These are phyloP conservation scores for Trogon melanurus DNA, from an alignment of 2,113 vertebrate genomes.

Conservation along the genomic window DNA sequence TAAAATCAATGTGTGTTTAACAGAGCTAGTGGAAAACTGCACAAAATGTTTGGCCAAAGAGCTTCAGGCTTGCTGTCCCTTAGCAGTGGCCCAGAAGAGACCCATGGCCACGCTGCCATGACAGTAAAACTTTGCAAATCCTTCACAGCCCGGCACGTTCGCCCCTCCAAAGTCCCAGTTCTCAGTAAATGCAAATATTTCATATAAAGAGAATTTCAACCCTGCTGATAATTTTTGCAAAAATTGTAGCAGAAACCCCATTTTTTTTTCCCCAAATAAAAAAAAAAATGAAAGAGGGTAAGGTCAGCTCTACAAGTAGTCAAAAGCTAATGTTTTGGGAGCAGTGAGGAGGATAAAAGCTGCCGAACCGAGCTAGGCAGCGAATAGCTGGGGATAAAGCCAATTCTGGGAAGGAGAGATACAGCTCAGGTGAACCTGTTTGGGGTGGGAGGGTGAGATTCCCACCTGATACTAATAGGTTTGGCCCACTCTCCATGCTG, in stretches of 20 bases:
- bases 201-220: not conserved
- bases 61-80: not conserved
- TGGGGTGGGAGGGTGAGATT: not conserved
- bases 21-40: not conserved
- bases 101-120: fast-evolving
- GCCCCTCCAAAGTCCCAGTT: not conserved
- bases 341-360: not conserved
- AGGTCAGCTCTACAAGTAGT: not conserved
- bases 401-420: not conserved
- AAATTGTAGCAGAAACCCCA: fast-evolving
- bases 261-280: not conserved
- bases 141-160: not conserved
- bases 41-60: not conserved
- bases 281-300: not conserved
- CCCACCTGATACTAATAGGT: not conserved
- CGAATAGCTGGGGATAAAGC: not conserved
- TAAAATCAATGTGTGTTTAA: not conserved
- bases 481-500: fast-evolving
- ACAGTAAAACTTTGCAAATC: not conserved
- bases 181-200: not conserved
- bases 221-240: not conserved
- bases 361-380: fast-evolving
- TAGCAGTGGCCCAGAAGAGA: not conserved
- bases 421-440: fast-evolving
- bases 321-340: not conserved